phyloP scores from a whole-genome alignment of 2,797 vertebrate species.

The Discoglossus pictus region DNA sequence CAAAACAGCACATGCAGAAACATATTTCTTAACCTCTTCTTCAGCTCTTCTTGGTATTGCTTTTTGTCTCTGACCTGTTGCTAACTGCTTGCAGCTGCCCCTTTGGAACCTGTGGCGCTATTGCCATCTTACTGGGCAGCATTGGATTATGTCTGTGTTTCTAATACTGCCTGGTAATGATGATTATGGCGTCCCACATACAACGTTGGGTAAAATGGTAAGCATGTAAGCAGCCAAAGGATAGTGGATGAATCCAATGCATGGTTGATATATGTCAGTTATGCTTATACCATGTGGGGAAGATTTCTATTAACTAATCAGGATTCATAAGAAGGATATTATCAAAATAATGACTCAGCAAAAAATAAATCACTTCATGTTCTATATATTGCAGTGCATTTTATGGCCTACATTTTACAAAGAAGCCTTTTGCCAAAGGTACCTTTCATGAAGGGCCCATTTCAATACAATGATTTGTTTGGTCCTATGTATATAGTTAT shows the following conservation, averaged over 20 bases:
- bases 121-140: conserved; percentile 99
- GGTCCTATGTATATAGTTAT: too few species aligned
- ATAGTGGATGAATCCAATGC: conserved; percentile 12
- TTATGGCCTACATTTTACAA: too few species aligned
- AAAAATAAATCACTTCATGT: too few species aligned
- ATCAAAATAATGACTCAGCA: too few species aligned
- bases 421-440: too few species aligned
- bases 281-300: too few species aligned
- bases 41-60: not conserved
- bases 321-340: too few species aligned
- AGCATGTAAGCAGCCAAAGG: conserved; percentile 25
- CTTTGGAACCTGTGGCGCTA: conserved; percentile 69
- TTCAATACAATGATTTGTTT: too few species aligned
- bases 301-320: too few species aligned
- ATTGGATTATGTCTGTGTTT: conserved; percentile 93
- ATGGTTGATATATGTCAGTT: too few species aligned
- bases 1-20: conserved; percentile 17
- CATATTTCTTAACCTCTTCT: conserved; percentile 9
- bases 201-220: conserved; percentile 54
- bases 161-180: conserved; percentile 99
- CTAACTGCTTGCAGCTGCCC: conserved; percentile 28
- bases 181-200: conserved; percentile 85
- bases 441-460: too few species aligned
- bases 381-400: too few species aligned
- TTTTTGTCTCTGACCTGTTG: conserved; percentile 13